A percentile compares a stretch with the other conserved stretches of the same genome.
phyloP scores from a whole-genome alignment of 30 jellyfish, hydroid and myxozoan genomes.

The Sanderia malayensis region DNA sequence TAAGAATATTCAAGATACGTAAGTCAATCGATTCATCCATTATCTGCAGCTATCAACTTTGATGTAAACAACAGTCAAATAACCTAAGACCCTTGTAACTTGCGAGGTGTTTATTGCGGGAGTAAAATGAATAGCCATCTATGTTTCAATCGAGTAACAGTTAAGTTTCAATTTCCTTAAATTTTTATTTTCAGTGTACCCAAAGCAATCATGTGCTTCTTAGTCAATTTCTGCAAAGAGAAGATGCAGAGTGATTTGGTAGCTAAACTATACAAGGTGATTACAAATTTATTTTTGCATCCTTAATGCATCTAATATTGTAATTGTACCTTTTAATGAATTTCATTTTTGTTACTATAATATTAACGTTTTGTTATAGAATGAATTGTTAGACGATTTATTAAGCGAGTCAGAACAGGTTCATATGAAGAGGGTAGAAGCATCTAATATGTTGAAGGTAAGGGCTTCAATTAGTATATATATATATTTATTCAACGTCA shows the following conservation, averaged over 20 bases:
- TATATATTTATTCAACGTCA: too few relatives aligned
- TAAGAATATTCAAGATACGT: constrained; percentile 99
- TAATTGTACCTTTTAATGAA: too few relatives aligned
- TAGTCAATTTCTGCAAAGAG: constrained; percentile 81
- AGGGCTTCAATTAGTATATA: too few relatives aligned
- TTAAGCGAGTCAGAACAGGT: constrained; percentile 92
- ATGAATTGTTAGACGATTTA: constrained; percentile 77
- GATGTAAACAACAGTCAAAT: too few relatives aligned
- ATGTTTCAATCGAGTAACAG: too few relatives aligned
- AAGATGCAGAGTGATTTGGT: constrained; percentile 96
- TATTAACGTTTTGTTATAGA: too few relatives aligned
- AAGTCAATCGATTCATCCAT: background rate
- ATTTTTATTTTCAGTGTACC: constrained; percentile 98
- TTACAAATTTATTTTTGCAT: background rate
- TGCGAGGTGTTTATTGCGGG: too few relatives aligned
- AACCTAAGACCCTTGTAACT: too few relatives aligned
- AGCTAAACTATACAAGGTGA: constrained; percentile 85
- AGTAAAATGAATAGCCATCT: too few relatives aligned
- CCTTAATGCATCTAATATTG: too few relatives aligned
- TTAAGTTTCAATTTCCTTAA: too few relatives aligned
- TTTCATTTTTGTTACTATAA: too few relatives aligned
- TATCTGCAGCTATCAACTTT: background rate
- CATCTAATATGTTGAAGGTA: constrained; percentile 94
- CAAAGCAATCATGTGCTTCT: constrained; percentile 95
- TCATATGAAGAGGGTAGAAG: constrained; percentile 84